Percentiles rank a stretch among this genome's conserved stretches.
Conservation (phyloP, 2,113 vertebrate species). For the Phalacrocorax carbo region DNA sequence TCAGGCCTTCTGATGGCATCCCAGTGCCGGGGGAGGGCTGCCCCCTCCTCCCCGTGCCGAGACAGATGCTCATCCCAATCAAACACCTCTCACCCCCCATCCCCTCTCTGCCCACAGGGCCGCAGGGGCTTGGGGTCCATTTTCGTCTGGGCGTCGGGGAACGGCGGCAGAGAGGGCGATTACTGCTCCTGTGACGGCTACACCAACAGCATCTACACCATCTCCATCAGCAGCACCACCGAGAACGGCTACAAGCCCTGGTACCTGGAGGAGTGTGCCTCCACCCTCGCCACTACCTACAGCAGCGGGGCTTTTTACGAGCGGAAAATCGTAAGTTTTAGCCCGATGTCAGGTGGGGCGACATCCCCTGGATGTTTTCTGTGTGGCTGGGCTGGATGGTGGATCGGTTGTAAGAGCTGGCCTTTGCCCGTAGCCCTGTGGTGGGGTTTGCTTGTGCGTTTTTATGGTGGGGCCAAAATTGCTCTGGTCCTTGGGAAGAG, state of each 20-base stretch:
- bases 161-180: conserved; percentile 85
- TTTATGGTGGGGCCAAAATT: not conserved
- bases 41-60: fast-evolving
- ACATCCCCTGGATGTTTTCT: not conserved
- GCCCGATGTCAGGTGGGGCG: fast-evolving
- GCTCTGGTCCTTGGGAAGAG: not conserved
- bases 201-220: conserved; percentile 93
- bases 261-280: conserved; percentile 89
- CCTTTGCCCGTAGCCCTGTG: not conserved
- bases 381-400: not conserved
- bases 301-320: conserved; percentile 87
- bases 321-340: conserved; percentile 81
- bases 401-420: not conserved
- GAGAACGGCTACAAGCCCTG: conserved; percentile 83
- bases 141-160: conserved; percentile 92
- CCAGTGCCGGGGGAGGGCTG: not conserved
- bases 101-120: conserved; percentile 70
- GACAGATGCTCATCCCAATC: not conserved
- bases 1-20: not conserved
- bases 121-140: conserved; percentile 89
- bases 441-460: not conserved
- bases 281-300: conserved; percentile 89
- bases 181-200: conserved; percentile 95
- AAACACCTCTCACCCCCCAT: not conserved
- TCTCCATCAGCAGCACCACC: conserved; percentile 89